A percentile compares a stretch with the other conserved stretches of the same genome.
These are phyloP conservation scores for Chouioia cunea DNA, from an alignment of 2,888 invertebrate genomes.

Conservation along the genomic window DNA sequence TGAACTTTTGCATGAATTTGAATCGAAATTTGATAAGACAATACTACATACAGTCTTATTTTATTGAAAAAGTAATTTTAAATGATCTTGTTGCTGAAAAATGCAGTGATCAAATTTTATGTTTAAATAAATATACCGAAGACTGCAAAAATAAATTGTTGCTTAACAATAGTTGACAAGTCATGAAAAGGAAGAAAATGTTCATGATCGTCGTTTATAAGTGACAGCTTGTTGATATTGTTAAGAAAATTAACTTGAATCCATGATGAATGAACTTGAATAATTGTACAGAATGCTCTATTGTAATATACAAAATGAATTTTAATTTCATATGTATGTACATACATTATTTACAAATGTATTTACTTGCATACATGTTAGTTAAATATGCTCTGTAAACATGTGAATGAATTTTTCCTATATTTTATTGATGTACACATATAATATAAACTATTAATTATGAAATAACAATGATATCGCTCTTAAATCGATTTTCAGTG, in stretches of 20 bases:
- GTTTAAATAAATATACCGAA: too few relatives aligned
- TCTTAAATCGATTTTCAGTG: slow-evolving; percentile 69
- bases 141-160: too few relatives aligned
- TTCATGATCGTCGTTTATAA: too few relatives aligned
- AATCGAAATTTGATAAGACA: slow-evolving; percentile 86
- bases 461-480: too few relatives aligned
- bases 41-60: slow-evolving; percentile 95
- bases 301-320: slow-evolving; percentile 7
- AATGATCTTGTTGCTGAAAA: too few relatives aligned
- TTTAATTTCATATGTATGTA: not conserved
- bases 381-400: slow-evolving; percentile 7
- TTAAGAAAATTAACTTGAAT: too few relatives aligned
- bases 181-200: too few relatives aligned
- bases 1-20: slow-evolving; percentile 94
- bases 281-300: not conserved
- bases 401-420: not conserved
- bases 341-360: not conserved
- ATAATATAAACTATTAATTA: not conserved
- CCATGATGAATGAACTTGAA: too few relatives aligned
- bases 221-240: too few relatives aligned
- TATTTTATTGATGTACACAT: not conserved
- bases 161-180: too few relatives aligned
- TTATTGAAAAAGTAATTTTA: slow-evolving; percentile 75
- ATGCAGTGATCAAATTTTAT: too few relatives aligned
- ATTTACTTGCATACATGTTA: slow-evolving; percentile 2